Conservation (phyloP, 1,140 invertebrate genomes). For the Drosophila serrata region DNA sequence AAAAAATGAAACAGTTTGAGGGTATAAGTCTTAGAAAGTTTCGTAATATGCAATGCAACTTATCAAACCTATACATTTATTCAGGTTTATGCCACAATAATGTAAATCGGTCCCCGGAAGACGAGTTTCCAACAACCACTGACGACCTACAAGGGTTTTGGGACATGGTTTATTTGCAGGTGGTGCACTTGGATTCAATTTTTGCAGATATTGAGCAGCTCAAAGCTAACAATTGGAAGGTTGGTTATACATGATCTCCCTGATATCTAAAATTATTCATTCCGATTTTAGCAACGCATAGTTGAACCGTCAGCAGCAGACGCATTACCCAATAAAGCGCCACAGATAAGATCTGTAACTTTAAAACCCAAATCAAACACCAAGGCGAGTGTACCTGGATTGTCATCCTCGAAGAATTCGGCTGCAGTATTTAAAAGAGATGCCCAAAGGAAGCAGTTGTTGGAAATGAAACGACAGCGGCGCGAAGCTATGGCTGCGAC, state of each 20-base stretch:
- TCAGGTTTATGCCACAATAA: slow-evolving; percentile 88
- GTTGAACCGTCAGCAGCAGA: slow-evolving; percentile 17
- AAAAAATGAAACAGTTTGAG: slow-evolving; percentile 98
- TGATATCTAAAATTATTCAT: neutral
- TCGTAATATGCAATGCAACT: neutral
- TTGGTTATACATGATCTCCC: slow-evolving; percentile 21
- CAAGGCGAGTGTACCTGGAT: slow-evolving; percentile 29
- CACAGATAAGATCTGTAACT: slow-evolving; percentile 56
- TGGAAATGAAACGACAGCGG: slow-evolving; percentile 90
- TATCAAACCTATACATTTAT: neutral
- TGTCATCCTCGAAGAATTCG: slow-evolving; percentile 60
- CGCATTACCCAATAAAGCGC: slow-evolving; percentile 17
- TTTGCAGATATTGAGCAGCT: slow-evolving; percentile 92
- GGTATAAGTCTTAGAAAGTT: slow-evolving; percentile 86
- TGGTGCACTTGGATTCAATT: slow-evolving; percentile 91
- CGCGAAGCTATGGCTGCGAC: slow-evolving; percentile 87
- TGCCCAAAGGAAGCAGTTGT: slow-evolving; percentile 91
- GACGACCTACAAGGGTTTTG: slow-evolving; percentile 97
- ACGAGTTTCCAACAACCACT: slow-evolving; percentile 93
- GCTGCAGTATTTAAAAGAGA: slow-evolving; percentile 89
- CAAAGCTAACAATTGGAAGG: slow-evolving; percentile 90
- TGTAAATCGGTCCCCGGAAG: slow-evolving; percentile 89
- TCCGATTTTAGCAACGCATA: slow-evolving; percentile 23
- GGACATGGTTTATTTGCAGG: slow-evolving; percentile 98
- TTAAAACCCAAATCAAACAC: slow-evolving; percentile 51